Conservation (phyloP, 2,888 invertebrate species). For the Zygaena filipendulae region DNA sequence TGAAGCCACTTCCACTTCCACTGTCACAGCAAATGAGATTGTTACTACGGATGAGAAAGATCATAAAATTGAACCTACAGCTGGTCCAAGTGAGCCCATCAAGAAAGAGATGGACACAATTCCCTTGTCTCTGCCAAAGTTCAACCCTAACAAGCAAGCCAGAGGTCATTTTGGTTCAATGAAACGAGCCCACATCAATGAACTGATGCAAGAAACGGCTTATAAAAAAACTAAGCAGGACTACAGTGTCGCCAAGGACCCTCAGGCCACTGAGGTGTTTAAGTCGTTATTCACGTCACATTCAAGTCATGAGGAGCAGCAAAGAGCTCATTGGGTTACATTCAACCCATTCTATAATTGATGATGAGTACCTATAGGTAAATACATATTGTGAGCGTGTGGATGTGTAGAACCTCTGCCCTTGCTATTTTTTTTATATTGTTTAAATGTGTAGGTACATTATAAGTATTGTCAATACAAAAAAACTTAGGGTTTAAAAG, state of each 20-base stretch:
- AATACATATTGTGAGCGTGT: too few species aligned
- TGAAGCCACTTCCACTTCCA: conserved; percentile 21
- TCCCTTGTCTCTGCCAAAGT: conserved; percentile 51
- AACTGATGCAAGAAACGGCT: conserved; percentile 71
- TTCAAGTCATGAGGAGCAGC: conserved; percentile 85
- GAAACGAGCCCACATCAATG: conserved; percentile 42
- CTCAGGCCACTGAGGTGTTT: conserved; percentile 88
- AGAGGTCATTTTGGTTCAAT: conserved; percentile 55
- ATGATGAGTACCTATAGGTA: too few species aligned
- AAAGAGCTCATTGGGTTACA: conserved; percentile 96
- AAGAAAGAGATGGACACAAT: conserved; percentile 58
- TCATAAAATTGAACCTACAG: conserved; percentile 35
- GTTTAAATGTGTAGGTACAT: too few species aligned
- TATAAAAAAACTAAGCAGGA: conserved; percentile 81
- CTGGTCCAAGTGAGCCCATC: conserved; percentile 31
- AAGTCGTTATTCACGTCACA: conserved; percentile 96
- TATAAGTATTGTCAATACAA: too few species aligned
- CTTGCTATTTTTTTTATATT: too few species aligned
- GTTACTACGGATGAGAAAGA: conserved; percentile 27
- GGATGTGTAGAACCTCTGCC: too few species aligned
- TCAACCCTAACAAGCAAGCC: conserved; percentile 47
- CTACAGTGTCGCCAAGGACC: conserved; percentile 91
- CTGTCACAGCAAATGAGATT: conserved; percentile 12
- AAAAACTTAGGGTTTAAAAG: too few species aligned
- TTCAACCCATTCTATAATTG: conserved; percentile 96